Conservation (phyloP, 2,888 invertebrate species). For the Drosophila pegasa region DNA sequence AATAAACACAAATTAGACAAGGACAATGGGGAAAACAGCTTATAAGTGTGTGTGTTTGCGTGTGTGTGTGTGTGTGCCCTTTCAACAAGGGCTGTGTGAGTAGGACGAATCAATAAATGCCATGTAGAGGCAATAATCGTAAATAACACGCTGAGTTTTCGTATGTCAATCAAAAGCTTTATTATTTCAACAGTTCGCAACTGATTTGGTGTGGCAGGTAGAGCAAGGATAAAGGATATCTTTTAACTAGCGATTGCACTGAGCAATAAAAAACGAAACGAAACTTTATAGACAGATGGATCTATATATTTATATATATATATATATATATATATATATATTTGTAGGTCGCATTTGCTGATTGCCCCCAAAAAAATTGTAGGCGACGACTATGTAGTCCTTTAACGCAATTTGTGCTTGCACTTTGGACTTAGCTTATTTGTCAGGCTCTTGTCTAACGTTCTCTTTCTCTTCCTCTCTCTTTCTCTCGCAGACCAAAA, state of each 20-base stretch:
- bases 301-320: background rate
- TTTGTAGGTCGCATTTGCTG: slow-evolving; percentile 37
- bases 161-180: slow-evolving; percentile 63
- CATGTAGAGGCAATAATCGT: slow-evolving; percentile 61
- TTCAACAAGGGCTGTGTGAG: slow-evolving; percentile 2
- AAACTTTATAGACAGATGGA: slow-evolving; percentile 4
- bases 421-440: slow-evolving; percentile 33
- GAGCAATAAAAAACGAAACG: slow-evolving; percentile 3
- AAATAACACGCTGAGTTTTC: slow-evolving; percentile 66
- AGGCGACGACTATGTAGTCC: slow-evolving; percentile 7
- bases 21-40: slow-evolving; percentile 26
- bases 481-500: slow-evolving; percentile 82
- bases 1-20: slow-evolving; percentile 40
- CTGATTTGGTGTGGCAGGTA: slow-evolving; percentile 7
- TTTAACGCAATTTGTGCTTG: slow-evolving; percentile 55
- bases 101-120: slow-evolving; percentile 64
- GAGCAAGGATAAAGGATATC: background rate
- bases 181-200: slow-evolving; percentile 63
- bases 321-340: slow-evolving; percentile 3
- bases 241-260: slow-evolving; percentile 19
- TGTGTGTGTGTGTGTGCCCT: background rate
- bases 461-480: slow-evolving; percentile 13
- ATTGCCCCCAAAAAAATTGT: slow-evolving; percentile 29
- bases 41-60: background rate
- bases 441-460: slow-evolving; percentile 40